Evolutionary conservation across 1,140 invertebrate species (phyloP).

Genomic region (Drosophila fuyamai): DNA sequence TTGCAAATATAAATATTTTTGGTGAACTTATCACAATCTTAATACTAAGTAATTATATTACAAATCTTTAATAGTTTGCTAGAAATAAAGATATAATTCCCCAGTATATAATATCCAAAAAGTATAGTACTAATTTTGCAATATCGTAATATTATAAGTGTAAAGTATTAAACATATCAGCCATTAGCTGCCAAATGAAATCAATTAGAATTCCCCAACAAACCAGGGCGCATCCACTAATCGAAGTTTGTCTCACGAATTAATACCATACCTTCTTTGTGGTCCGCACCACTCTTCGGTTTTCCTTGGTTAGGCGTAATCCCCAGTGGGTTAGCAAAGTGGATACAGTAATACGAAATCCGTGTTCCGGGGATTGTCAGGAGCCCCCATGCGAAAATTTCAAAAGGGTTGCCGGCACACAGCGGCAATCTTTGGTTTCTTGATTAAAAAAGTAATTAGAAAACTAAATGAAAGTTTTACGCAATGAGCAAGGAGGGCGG

Average conservation of each 20-base stretch:
- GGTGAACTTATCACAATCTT: too few relatives aligned
- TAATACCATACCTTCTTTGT: not conserved
- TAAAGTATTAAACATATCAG: not conserved
- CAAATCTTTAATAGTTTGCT: too few relatives aligned
- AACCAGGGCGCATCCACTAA: not conserved
- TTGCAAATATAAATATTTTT: too few relatives aligned
- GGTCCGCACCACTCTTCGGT: not conserved
- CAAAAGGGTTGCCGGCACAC: slow-evolving; percentile 41
- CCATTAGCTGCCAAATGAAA: not conserved
- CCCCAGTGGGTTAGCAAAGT: slow-evolving; percentile 8
- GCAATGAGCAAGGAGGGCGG: slow-evolving; percentile 27
- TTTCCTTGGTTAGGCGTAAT: not conserved
- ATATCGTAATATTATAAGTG: not conserved
- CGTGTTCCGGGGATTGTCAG: not conserved
- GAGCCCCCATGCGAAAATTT: slow-evolving; percentile 7
- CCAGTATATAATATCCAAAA: too few relatives aligned
- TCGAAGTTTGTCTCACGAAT: not conserved
- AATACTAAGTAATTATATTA: too few relatives aligned
- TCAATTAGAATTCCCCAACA: not conserved
- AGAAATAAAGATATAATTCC: too few relatives aligned
- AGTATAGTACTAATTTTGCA: not conserved
- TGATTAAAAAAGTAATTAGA: slow-evolving; percentile 83
- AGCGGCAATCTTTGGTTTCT: slow-evolving; percentile 70
- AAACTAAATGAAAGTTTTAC: slow-evolving; percentile 82
- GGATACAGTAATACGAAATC: slow-evolving; percentile 34